These are phyloP conservation scores for Ophioninae sp. DNA, from an alignment of 2,888 invertebrate genomes.

Conservation along the genomic window DNA sequence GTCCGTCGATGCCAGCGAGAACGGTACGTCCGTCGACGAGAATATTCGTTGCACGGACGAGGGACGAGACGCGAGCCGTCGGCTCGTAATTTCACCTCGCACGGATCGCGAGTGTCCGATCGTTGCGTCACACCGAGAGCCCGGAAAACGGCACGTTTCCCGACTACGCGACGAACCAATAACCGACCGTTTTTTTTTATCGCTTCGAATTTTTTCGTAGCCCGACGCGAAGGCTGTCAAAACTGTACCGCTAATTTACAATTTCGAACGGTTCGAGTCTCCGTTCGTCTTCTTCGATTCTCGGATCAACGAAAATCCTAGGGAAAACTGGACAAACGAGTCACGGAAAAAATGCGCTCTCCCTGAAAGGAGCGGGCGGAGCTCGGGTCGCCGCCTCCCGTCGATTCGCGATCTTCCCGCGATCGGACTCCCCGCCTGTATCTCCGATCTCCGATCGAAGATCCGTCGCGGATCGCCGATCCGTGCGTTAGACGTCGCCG, in stretches of 20 bases:
- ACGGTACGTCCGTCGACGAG: not conserved
- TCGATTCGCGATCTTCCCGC: not conserved
- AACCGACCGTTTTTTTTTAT: too few species aligned
- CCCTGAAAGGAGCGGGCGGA: not conserved
- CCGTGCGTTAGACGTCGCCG: not conserved
- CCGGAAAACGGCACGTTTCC: not conserved
- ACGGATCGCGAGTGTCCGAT: not conserved
- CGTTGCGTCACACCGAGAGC: not conserved
- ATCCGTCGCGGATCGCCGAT: not conserved
- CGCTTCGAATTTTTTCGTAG: too few species aligned
- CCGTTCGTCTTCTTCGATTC: too few species aligned
- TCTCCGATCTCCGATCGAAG: not conserved
- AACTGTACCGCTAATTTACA: too few species aligned
- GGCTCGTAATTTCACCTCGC: slow-evolving; percentile 11
- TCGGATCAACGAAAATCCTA: too few species aligned
- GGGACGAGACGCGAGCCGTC: not conserved
- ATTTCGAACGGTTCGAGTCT: too few species aligned
- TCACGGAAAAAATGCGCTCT: too few species aligned
- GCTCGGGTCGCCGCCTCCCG: not conserved
- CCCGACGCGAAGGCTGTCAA: too few species aligned
- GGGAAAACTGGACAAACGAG: too few species aligned
- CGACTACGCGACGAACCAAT: not conserved
- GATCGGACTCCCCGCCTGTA: not conserved
- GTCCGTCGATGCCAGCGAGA: not conserved
- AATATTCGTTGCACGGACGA: slow-evolving; percentile 1